Evolutionary conservation across 2,888 invertebrate species (phyloP), one percentile per base, ranked within the genome.

Genomic region (Camponotus fellah): DNA sequence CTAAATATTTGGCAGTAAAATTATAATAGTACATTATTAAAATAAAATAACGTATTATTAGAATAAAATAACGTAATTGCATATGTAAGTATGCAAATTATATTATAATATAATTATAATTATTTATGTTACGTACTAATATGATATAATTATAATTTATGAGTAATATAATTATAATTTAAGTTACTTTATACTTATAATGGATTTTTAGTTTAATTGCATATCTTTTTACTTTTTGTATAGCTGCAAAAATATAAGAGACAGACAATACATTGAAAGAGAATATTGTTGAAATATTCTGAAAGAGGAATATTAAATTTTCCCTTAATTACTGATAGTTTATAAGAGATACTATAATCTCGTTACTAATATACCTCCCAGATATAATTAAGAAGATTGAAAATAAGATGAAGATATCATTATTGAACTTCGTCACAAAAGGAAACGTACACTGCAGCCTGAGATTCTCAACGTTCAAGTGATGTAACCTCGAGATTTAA

Each of bases 311-410:
- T 77, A 58, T 77, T 68, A 56, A 56, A 58, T 69, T 69, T 66
- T 26, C 21, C 26, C 53, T 58, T 77, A 77, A 69, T 58, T 69
- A 56, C 32, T 14, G 56, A 32, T 12, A 17, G 26, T 5, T 56
- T 43, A n/a, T 62, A 56, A 53, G 40, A 26, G n/a, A 10, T 53
- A 53, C n/a, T 53, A 40, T 56, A 77, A 56, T 77, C 53, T 56
- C 9, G 26, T 77, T 58, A 68, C 32, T 76, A 65, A 60, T 32
- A 75, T 53, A 53, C 53, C 8, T 53, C 37, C 8, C 3, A 65
- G 37, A 49, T 65, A 65, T 76, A 65, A 76, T 76, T 76, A 76
- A 65, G 8, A 37, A 76, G 21, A 76, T 76, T 56, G 71, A n/a
- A 43, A 68, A 68, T 53, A 12, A 56, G 12, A 32, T 62, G 32